Conservation (phyloP, 2,797 vertebrate species). For the Myiothlypis chrysogaster region DNA sequence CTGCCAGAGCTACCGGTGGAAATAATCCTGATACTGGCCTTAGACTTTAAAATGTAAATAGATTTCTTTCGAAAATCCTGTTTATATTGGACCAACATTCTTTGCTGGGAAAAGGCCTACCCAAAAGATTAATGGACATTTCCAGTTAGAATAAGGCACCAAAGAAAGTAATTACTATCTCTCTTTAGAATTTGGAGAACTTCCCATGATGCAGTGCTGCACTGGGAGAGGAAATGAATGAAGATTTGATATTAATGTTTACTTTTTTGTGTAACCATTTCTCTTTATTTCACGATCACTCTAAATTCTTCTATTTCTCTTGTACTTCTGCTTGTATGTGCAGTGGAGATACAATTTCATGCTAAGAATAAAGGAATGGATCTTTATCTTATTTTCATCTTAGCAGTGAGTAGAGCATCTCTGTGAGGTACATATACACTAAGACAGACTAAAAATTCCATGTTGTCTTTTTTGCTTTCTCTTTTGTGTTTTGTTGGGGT, state of each 20-base stretch:
- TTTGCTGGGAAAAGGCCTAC: not conserved
- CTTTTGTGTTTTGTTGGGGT: no score
- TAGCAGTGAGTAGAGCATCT: not conserved
- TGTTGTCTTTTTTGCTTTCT: rapidly evolving
- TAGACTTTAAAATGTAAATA: not conserved
- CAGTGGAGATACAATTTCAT: not conserved
- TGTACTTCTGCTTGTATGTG: not conserved
- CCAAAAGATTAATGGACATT: not conserved
- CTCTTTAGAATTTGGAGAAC: not conserved
- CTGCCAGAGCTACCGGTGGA: not conserved
- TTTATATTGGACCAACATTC: not conserved
- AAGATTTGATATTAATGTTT: not conserved
- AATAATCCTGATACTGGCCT: not conserved
- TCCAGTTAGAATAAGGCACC: not conserved
- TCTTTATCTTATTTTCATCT: not conserved
- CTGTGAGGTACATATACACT: not conserved
- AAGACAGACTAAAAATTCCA: not conserved
- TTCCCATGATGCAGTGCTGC: not conserved
- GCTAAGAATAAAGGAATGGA: not conserved
- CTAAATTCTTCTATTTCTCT: not conserved
- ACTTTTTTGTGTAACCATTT: not conserved
- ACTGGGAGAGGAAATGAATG: not conserved
- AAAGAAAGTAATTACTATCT: not conserved
- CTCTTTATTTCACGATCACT: not conserved
- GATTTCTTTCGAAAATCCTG: not conserved